These are phyloP conservation scores for Australoheros scitulus DNA, from an alignment of 2,113 vertebrate species.

Conservation along the genomic window DNA sequence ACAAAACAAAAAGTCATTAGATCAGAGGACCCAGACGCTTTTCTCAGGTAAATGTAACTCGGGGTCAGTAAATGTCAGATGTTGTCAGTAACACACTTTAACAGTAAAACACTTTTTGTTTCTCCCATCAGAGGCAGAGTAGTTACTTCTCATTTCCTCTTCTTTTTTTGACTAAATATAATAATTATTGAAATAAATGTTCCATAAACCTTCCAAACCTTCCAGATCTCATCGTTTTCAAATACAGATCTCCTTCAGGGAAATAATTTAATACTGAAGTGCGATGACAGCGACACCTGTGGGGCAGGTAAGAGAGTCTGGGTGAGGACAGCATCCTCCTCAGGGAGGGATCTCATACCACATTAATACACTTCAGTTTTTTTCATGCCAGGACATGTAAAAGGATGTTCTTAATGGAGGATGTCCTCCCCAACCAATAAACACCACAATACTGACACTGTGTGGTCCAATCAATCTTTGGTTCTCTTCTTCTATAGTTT, in stretches of 20 bases:
- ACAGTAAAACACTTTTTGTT: background rate
- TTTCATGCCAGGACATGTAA: no score
- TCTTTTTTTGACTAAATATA: background rate
- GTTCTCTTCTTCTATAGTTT: no score
- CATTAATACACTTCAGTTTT: background rate
- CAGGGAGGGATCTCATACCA: background rate
- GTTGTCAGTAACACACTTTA: background rate
- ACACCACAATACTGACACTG: no score
- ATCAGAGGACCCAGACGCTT: background rate
- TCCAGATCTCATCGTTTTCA: background rate
- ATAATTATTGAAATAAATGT: background rate
- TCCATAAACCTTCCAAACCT: background rate
- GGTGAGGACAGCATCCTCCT: no score
- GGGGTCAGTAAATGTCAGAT: no score
- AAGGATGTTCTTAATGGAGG: no score
- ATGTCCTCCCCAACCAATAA: no score
- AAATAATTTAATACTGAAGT: background rate
- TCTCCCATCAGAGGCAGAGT: no score
- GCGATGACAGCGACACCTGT: background rate
- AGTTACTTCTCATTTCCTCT: no score
- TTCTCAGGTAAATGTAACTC: background rate
- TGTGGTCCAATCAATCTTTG: no score
- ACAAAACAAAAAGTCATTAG: background rate
- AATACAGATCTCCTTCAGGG: no score
- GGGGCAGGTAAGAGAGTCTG: background rate